A percentile compares a stretch with the other conserved stretches of the same genome.
Evolutionary conservation across 2,797 vertebrate genomes (phyloP).

Genomic region (Microctenopoma lineatum): DNA sequence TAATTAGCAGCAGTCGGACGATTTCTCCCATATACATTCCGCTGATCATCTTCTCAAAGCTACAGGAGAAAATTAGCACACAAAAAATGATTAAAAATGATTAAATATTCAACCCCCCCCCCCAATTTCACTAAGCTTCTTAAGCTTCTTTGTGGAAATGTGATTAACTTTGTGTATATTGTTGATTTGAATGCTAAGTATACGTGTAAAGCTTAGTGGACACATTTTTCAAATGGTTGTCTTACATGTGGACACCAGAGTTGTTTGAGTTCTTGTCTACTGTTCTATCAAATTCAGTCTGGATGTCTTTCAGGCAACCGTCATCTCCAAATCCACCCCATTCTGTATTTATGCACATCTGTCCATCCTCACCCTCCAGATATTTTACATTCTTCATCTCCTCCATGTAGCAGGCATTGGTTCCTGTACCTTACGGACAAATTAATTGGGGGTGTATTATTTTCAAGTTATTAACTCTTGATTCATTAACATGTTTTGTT

Average conservation of each 20-base stretch:
- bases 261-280: constrained; percentile 82
- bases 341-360: constrained; percentile 88
- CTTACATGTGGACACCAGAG: constrained; percentile 82
- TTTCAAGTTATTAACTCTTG: too few relatives aligned
- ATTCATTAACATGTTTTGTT: constrained; percentile 31
- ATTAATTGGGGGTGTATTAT: too few relatives aligned
- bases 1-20: constrained; percentile 76
- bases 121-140: too few relatives aligned
- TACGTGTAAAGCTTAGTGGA: too few relatives aligned
- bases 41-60: constrained; percentile 92
- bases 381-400: constrained; percentile 80
- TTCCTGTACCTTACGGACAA: constrained; percentile 78
- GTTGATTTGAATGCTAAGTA: too few relatives aligned
- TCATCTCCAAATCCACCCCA: constrained; percentile 87
- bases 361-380: constrained; percentile 75
- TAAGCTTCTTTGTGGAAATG: too few relatives aligned
- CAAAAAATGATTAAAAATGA: neutral
- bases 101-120: neutral
- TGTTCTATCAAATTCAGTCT: constrained; percentile 78
- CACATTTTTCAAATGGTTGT: too few relatives aligned
- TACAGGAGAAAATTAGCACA: constrained; percentile 43
- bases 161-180: too few relatives aligned
- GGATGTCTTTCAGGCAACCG: constrained; percentile 69
- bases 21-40: constrained; percentile 88
- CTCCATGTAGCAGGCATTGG: constrained; percentile 92